phyloP scores from a whole-genome alignment of 2,888 invertebrate species.

The Arge pagana region DNA sequence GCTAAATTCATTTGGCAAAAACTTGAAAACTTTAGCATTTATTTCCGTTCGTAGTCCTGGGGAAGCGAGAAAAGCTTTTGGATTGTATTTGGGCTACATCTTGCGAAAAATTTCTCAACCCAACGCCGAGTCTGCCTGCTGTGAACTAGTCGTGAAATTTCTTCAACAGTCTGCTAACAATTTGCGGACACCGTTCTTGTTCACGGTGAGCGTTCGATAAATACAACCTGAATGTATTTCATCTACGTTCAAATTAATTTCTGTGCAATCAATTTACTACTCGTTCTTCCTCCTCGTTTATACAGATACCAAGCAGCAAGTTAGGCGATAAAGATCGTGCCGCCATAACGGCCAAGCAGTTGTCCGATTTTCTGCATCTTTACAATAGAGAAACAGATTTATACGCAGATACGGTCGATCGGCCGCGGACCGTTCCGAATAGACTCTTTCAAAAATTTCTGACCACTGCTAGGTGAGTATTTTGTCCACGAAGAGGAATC shows the following conservation, averaged over 20 bases:
- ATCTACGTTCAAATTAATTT: slow-evolving; percentile 2
- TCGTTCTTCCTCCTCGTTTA: no score
- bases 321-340: slow-evolving; percentile 80
- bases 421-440: slow-evolving; percentile 63
- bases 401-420: slow-evolving; percentile 73
- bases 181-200: slow-evolving; percentile 71
- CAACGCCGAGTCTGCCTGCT: slow-evolving; percentile 53
- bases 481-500: no score
- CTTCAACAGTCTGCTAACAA: slow-evolving; percentile 73
- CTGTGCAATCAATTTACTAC: neutral
- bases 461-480: slow-evolving; percentile 62
- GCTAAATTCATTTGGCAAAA: slow-evolving; percentile 5
- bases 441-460: slow-evolving; percentile 67
- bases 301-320: slow-evolving; percentile 71
- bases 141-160: slow-evolving; percentile 76
- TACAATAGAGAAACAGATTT: slow-evolving; percentile 84
- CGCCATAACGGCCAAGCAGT: slow-evolving; percentile 81
- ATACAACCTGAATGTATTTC: neutral
- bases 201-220: slow-evolving; percentile 59
- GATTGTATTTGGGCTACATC: slow-evolving; percentile 75
- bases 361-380: slow-evolving; percentile 82
- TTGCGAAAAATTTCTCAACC: slow-evolving; percentile 69
- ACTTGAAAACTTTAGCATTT: neutral
- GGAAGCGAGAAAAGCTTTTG: slow-evolving; percentile 78
- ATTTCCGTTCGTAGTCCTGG: slow-evolving; percentile 52